phyloP scores from a whole-genome alignment of 2,888 invertebrate species.

The Cinara cedri region DNA sequence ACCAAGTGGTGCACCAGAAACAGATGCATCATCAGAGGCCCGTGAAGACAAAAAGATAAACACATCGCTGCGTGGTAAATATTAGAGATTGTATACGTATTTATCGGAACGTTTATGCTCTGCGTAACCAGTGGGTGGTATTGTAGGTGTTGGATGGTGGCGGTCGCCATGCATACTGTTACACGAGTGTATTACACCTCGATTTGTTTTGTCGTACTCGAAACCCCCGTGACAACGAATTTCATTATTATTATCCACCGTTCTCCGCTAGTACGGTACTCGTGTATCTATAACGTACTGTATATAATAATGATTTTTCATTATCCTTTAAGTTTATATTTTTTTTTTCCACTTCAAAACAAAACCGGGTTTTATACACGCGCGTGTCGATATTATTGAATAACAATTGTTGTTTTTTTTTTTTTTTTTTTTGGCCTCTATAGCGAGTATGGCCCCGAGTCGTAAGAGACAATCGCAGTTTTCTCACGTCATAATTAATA shows the following conservation, averaged over 20 bases:
- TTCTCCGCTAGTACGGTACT: too few species aligned
- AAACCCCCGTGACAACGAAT: neutral
- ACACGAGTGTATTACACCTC: neutral
- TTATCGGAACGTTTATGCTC: neutral
- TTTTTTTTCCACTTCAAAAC: constrained; percentile 16
- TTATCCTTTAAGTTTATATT: neutral
- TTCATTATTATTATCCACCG: neutral
- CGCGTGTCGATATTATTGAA: constrained; percentile 1
- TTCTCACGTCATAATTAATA: too few species aligned
- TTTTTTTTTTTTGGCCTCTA: too few species aligned
- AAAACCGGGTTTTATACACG: neutral
- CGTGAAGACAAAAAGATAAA: constrained; percentile 42
- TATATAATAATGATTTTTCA: neutral
- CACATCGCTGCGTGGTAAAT: constrained; percentile 31
- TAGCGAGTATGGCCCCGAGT: too few species aligned
- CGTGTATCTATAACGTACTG: neutral
- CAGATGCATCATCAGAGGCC: constrained; percentile 49
- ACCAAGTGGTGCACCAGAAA: constrained; percentile 47
- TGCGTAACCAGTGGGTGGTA: neutral
- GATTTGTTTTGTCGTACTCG: neutral
- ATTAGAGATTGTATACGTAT: neutral
- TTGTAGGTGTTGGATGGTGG: neutral
- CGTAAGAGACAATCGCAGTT: too few species aligned
- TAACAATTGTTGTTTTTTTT: constrained; percentile 3
- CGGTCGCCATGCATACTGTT: too few species aligned